A percentile compares a stretch with the other conserved stretches of the same genome.
These are phyloP conservation scores for Myotis planiceps DNA, from an alignment of 2,797 vertebrate genomes.

Conservation along the genomic window DNA sequence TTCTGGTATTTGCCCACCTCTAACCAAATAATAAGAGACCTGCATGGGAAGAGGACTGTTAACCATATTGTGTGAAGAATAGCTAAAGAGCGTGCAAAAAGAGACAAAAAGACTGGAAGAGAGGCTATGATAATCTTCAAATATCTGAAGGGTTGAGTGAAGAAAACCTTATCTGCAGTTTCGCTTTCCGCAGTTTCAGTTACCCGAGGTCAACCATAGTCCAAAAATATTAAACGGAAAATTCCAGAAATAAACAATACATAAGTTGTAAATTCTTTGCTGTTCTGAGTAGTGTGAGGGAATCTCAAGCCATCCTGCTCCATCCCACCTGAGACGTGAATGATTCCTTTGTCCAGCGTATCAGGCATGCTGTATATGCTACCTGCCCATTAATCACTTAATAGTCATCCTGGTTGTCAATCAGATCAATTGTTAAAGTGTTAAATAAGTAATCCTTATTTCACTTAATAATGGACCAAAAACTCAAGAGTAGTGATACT, in stretches of 20 bases:
- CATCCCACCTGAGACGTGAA: neutral
- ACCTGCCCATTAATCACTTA: neutral
- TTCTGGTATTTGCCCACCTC: neutral
- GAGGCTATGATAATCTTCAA: neutral
- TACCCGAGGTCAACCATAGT: neutral
- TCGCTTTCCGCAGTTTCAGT: neutral
- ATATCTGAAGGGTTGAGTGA: neutral
- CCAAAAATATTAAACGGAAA: neutral
- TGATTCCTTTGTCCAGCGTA: neutral
- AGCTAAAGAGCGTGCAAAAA: neutral
- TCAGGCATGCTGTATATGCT: neutral
- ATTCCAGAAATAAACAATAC: neutral
- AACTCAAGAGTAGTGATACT: neutral
- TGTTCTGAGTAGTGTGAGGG: neutral
- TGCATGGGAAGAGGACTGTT: neutral
- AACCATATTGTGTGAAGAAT: neutral
- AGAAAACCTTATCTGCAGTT: neutral
- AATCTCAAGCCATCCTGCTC: neutral
- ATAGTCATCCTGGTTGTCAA: neutral
- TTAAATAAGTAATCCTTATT: neutral
- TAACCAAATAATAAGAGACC: neutral
- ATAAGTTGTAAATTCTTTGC: neutral
- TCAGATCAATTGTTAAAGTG: neutral
- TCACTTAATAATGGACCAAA: neutral
- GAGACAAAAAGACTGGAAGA: neutral